Evolutionary conservation across 2,888 invertebrate genomes (phyloP), one percentile per base, ranked within the genome.

Genomic region (Platycheirus rosarum): DNA sequence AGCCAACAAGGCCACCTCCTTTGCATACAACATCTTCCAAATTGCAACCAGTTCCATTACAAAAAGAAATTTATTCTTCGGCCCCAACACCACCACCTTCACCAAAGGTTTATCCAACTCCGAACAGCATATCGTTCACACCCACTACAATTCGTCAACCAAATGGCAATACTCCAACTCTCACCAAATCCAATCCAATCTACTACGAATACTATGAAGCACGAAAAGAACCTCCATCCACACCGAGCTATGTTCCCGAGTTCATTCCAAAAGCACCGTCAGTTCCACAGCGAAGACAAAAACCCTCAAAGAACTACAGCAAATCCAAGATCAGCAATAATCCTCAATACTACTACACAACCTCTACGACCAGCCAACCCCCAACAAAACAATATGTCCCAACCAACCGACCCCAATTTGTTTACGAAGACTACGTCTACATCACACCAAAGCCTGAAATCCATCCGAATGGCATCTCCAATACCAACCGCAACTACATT

Each of bases 401-500:
- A 13, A 66, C 69, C 0, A 85, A 70, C 23, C 84, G 86, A 85
- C 88, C 69, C 48, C 88, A 62, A 75, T 88, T 85, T 65, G 86
- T 53, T 35, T 85, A 76, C 49, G 86, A 88, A 23, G 87, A 88
- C 74, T 87, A 88, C 18, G 87, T 91, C 2, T 89, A 88, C 62
- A 91, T 92, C 8, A 92, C 93, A 18, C 93, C 93, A 9, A 90
- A 92, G 23, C 93, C 93, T 0, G 91, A 92, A 62, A 90, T 91
- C 16, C 86, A 89, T 85, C 69, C 91, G 9, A 86, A 87, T 75
- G 86, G 86, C 11, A 75, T 86, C n/a, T 84, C 86, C 1, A 68
- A 85, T 40, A 32, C 57, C 13, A 68, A 84, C 51, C 69, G 29
- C 46, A 80, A 84, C n/a, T 79, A 68, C 40, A 20, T 71, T 44